A percentile compares a stretch with the other conserved stretches of the same genome.
Conservation (phyloP, 2,888 invertebrate species). For the Tyria jacobaeae region DNA sequence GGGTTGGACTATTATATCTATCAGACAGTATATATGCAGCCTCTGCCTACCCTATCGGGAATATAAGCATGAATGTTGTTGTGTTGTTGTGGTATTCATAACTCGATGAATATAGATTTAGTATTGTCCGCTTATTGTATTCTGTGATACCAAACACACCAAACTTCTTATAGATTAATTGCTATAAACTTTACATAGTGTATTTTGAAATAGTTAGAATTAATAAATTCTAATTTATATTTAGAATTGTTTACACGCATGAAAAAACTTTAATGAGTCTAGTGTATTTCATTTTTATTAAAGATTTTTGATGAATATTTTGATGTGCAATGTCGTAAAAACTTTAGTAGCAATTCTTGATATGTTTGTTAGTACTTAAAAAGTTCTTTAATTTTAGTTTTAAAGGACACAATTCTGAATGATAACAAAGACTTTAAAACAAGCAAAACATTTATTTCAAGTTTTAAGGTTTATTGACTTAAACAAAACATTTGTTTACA, state of each 20-base stretch:
- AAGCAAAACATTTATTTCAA: conserved; percentile 2
- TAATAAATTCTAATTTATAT: neutral
- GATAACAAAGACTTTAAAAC: neutral
- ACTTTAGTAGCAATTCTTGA: neutral
- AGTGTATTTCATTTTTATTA: neutral
- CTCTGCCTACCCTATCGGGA: no score
- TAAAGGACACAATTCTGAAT: neutral
- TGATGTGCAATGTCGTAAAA: neutral
- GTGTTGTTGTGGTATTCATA: no score
- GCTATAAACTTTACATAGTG: no score
- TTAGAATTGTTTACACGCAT: neutral
- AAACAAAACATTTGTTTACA: neutral
- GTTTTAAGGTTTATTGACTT: neutral
- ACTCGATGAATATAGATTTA: neutral
- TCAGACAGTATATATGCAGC: no score
- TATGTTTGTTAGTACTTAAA: conserved; percentile 1
- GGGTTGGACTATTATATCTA: no score
- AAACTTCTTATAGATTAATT: no score
- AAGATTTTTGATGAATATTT: neutral
- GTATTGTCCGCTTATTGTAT: neutral
- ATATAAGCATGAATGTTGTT: no score
- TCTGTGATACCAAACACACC: no score
- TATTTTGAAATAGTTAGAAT: neutral
- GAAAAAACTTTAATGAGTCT: neutral
- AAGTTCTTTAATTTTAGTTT: neutral